phyloP scores from a whole-genome alignment of 2,797 vertebrate genomes.

The Anableps anableps region DNA sequence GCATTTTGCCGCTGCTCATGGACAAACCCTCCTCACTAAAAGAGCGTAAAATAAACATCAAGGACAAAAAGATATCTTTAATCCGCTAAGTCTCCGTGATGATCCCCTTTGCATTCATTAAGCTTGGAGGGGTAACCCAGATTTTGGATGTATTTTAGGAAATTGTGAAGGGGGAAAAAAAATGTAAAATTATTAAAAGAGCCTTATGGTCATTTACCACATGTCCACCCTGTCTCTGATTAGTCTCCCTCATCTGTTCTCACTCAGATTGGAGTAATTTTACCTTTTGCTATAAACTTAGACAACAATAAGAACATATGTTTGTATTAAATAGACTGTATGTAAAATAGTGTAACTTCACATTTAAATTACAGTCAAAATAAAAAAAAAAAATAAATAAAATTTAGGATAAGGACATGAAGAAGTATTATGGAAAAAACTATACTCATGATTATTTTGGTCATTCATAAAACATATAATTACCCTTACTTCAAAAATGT shows the following conservation, averaged over 20 bases:
- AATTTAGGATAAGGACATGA: background rate
- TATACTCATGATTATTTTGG: background rate
- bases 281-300: conserved; percentile 19
- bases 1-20: conserved; percentile 39
- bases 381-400: background rate
- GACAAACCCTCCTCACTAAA: conserved; percentile 32
- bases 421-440: no score
- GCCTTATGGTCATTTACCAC: conserved; percentile 49
- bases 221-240: conserved; percentile 63
- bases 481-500: background rate
- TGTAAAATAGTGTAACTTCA: background rate
- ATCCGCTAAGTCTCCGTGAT: conserved; percentile 44
- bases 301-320: conserved; percentile 2
- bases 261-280: conserved; percentile 22
- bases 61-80: conserved; percentile 54
- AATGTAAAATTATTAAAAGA: conserved; percentile 22
- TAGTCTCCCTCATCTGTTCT: conserved; percentile 35
- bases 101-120: conserved; percentile 45
- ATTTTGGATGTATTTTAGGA: conserved; percentile 24
- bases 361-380: no score
- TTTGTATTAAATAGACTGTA: background rate
- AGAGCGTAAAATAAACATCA: conserved; percentile 54
- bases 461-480: background rate
- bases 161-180: conserved; percentile 3
- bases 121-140: conserved; percentile 45